phyloP scores from a whole-genome alignment of 1,140 invertebrate genomes.

The Subanguina moxae region DNA sequence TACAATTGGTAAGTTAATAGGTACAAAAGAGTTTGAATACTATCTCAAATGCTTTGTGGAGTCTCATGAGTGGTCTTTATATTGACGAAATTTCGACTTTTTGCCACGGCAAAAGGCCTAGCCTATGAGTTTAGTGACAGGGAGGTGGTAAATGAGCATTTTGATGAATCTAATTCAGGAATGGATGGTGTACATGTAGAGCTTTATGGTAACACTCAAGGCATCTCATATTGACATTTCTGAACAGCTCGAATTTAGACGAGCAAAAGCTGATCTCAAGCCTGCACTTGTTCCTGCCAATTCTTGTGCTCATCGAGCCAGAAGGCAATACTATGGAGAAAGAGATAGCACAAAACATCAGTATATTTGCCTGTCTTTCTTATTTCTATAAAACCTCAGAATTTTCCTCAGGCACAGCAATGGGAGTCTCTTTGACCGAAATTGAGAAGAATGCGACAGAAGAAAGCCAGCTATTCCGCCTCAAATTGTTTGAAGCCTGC shows the following conservation, averaged over 20 bases:
- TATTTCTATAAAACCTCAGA: constrained; percentile 4
- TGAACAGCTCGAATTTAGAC: constrained; percentile 28
- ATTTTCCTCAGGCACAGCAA: background rate
- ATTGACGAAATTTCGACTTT: no score
- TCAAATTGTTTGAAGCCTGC: constrained; percentile 35
- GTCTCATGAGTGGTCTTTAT: no score
- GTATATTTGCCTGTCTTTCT: constrained; percentile 24
- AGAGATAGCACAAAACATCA: constrained; percentile 32
- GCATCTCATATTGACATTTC: background rate
- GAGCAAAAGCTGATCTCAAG: constrained; percentile 24
- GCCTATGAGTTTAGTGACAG: no score
- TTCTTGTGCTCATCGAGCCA: constrained; percentile 39
- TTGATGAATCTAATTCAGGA: background rate
- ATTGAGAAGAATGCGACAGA: constrained; percentile 33
- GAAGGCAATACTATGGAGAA: constrained; percentile 36
- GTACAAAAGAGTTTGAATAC: no score
- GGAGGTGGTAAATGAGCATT: no score
- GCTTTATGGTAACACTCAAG: background rate
- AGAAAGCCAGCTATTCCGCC: constrained; percentile 41
- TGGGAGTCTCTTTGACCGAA: constrained; percentile 35
- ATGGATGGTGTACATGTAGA: constrained; percentile 22
- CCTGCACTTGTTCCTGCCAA: constrained; percentile 34
- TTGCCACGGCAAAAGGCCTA: no score
- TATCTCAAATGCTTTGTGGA: no score
- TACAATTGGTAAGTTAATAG: constrained; percentile 13